Evolutionary conservation across 37 sponge, comb jelly and placozoan species (phyloP).

Genomic region (Cliona cf. orientalis): DNA sequence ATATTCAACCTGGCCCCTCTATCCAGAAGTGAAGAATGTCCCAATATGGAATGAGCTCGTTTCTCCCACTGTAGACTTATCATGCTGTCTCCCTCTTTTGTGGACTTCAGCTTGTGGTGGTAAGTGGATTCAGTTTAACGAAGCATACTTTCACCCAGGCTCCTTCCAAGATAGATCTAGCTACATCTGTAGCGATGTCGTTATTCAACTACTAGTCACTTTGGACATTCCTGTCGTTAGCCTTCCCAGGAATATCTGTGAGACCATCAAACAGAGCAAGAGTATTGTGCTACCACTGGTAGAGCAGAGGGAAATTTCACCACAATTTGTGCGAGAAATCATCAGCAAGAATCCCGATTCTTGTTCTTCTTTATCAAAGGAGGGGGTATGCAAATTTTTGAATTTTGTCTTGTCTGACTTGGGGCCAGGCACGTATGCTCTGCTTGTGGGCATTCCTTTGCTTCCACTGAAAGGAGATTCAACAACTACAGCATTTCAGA

Average conservation of each 20-base stretch:
- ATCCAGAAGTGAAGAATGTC: conserved; percentile 10
- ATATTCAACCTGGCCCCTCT: conserved; percentile 60
- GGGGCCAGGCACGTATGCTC: neutral
- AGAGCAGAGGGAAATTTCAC: neutral
- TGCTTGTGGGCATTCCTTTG: conserved; percentile 36
- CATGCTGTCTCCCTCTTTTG: neutral
- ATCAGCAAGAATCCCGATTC: neutral
- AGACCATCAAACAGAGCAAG: conserved; percentile 1
- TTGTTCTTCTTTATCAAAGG: neutral
- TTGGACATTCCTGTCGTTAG: conserved; percentile 19
- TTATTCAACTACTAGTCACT: conserved; percentile 15
- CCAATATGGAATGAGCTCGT: conserved; percentile 51
- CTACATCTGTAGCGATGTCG: neutral
- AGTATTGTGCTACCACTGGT: neutral
- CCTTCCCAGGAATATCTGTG: conserved; percentile 37
- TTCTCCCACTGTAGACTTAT: neutral
- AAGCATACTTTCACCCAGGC: conserved; percentile 28
- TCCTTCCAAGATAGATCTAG: no score
- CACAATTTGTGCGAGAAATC: conserved; percentile 18
- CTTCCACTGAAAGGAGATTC: conserved; percentile 15
- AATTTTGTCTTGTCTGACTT: conserved; percentile 45
- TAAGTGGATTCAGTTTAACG: conserved; percentile 35
- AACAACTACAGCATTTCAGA: neutral
- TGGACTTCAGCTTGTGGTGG: conserved; percentile 65
- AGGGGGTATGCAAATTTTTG: conserved; percentile 9